These are phyloP conservation scores for Dromius quadrimaculatus DNA, from an alignment of 2,888 invertebrate species.

Conservation along the genomic window DNA sequence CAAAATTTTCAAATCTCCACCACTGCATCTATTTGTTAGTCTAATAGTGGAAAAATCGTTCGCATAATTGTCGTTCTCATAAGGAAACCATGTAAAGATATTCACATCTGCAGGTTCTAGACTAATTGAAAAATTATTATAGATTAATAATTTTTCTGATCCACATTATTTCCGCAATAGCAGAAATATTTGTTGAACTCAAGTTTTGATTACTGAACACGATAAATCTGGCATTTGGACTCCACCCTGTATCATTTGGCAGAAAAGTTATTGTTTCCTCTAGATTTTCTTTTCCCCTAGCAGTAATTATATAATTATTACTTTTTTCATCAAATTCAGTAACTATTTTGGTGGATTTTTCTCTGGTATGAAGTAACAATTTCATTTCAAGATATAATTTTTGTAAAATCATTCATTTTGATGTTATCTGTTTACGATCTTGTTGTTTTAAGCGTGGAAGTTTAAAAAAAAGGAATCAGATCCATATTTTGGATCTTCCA, in stretches of 20 bases:
- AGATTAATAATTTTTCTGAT: neutral
- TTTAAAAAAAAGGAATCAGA: no score
- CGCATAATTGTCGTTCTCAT: constrained; percentile 14
- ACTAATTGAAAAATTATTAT: constrained; percentile 2
- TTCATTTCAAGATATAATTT: neutral
- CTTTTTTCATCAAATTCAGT: neutral
- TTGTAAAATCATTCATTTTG: neutral
- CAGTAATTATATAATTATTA: constrained; percentile 9
- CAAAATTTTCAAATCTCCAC: constrained; percentile 53
- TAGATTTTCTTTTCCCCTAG: neutral
- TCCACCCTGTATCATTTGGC: constrained; percentile 12
- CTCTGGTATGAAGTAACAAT: neutral
- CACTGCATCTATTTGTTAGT: constrained; percentile 43
- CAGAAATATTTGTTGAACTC: neutral
- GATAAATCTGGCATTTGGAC: constrained; percentile 35
- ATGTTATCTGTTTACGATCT: neutral
- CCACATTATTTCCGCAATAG: constrained; percentile 22
- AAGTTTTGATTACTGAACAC: neutral
- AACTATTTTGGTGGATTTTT: neutral
- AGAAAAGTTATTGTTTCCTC: neutral
- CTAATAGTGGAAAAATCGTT: neutral
- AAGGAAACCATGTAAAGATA: constrained; percentile 40
- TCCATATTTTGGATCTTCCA: no score
- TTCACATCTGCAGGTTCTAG: neutral
- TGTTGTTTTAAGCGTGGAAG: no score